Percentiles rank a stretch among this genome's conserved stretches.
Conservation (phyloP, 2,113 vertebrate genomes). For the Centropus unirufus region DNA sequence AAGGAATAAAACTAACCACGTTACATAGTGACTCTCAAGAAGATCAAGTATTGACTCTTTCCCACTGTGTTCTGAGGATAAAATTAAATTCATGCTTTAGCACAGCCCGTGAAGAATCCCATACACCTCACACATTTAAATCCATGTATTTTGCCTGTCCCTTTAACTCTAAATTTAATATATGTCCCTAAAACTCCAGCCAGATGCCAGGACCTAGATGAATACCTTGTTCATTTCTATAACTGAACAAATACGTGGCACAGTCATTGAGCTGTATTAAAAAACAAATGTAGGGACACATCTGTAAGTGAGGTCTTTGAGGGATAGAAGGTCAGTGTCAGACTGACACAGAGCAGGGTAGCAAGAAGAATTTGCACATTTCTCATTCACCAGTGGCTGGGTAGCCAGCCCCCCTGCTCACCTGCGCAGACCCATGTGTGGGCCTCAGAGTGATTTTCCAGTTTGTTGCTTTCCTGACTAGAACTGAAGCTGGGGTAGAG, state of each 20-base stretch:
- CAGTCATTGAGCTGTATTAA: not conserved
- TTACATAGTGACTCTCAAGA: not conserved
- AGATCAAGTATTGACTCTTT: not conserved
- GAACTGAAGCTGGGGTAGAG: not conserved
- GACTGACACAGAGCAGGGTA: not conserved
- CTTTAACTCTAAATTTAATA: not conserved
- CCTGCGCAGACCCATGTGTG: not conserved
- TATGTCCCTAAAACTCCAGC: not conserved
- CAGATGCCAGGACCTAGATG: not conserved
- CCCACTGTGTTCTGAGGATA: not conserved
- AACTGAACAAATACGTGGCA: not conserved
- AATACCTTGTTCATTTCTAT: not conserved
- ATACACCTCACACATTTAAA: not conserved
- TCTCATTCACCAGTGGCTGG: not conserved
- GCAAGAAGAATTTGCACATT: not conserved
- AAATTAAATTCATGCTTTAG: not conserved
- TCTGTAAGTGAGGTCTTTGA: not conserved
- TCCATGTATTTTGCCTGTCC: not conserved
- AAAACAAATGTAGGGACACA: not conserved
- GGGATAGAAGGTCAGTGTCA: not conserved
- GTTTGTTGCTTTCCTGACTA: not conserved
- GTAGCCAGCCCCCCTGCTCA: not conserved
- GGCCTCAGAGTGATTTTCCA: not conserved
- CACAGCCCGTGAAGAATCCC: not conserved
- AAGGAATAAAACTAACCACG: not conserved